Percentiles rank a stretch among this genome's conserved stretches.
Conservation (phyloP, 2,797 vertebrate genomes). For the Graptemys geographica region DNA sequence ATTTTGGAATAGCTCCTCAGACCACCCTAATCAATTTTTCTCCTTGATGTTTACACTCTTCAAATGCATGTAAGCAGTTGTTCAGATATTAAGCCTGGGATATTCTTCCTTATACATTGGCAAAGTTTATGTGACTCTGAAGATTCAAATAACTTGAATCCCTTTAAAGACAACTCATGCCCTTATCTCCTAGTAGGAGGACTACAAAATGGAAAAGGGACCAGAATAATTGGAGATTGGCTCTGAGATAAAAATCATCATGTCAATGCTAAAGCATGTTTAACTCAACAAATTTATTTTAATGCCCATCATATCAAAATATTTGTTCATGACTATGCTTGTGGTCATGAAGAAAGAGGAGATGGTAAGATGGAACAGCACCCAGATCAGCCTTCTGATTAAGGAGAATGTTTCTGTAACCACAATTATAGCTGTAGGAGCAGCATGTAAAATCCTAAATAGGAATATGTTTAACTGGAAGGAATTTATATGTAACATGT, state of each 20-base stretch:
- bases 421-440: fast-evolving
- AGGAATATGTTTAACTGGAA: not conserved
- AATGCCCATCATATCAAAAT: not conserved
- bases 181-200: fast-evolving
- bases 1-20: constrained; percentile 38
- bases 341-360: not conserved
- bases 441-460: fast-evolving
- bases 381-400: not conserved
- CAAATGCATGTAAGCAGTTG: not conserved
- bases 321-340: not conserved
- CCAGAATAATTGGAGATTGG: not conserved
- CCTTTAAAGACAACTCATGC: constrained; percentile 18
- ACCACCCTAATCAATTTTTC: constrained; percentile 49
- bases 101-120: constrained; percentile 30
- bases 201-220: not conserved
- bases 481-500: not conserved
- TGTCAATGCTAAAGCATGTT: not conserved
- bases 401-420: not conserved
- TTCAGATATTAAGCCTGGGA: constrained; percentile 11
- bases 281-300: fast-evolving
- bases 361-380: not conserved
- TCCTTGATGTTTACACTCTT: constrained; percentile 55
- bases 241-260: not conserved
- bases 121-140: constrained; percentile 25
- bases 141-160: constrained; percentile 54